Evolutionary conservation across 2,113 vertebrate genomes (phyloP).

Genomic region (Engystomops pustulosus): DNA sequence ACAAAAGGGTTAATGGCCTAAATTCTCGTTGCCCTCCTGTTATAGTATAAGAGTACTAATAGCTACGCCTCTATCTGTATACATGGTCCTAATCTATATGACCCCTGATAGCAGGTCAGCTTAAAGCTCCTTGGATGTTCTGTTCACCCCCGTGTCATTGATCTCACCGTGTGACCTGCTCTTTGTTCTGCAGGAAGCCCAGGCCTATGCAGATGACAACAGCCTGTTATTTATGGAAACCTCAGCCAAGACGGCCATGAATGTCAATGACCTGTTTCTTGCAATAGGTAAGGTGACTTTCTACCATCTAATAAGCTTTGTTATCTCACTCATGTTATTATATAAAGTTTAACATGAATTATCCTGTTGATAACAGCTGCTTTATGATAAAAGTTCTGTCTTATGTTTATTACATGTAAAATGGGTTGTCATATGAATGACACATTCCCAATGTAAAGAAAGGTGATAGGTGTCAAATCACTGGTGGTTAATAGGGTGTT

Average conservation of each 20-base stretch:
- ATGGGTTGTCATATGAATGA: no score
- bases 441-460: no score
- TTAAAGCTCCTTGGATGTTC: background rate
- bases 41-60: no score
- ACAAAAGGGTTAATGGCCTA: no score
- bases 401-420: no score
- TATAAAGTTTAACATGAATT: no score
- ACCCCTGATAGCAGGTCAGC: background rate
- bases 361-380: no score
- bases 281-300: slow-evolving; percentile 76
- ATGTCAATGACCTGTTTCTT: slow-evolving; percentile 82
- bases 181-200: slow-evolving; percentile 72
- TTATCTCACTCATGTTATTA: background rate
- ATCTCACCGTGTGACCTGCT: background rate
- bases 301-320: background rate
- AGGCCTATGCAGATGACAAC: slow-evolving; percentile 83
- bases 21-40: no score
- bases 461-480: no score
- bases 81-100: background rate
- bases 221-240: slow-evolving; percentile 85
- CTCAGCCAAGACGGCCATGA: slow-evolving; percentile 83
- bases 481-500: no score
- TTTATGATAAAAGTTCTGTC: no score
- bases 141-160: background rate
- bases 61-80: no score